These are phyloP conservation scores for Phenganax stokvisi DNA, from an alignment of 92 coral and sea anemone genomes.

Conservation along the genomic window DNA sequence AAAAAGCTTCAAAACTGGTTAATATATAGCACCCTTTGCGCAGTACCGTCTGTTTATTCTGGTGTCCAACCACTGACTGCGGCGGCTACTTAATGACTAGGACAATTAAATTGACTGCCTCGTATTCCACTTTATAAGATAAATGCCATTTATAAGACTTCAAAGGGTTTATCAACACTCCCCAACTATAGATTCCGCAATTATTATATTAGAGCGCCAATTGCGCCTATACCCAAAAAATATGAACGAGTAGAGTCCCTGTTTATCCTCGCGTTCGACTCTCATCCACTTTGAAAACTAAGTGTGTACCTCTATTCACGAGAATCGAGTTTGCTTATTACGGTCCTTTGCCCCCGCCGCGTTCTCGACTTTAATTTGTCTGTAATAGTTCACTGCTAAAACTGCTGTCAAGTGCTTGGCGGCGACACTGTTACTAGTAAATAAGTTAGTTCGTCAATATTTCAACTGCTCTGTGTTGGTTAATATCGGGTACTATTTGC, in stretches of 20 bases:
- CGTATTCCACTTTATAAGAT: constrained; percentile 18
- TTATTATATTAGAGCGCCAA: background rate
- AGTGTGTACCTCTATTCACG: background rate
- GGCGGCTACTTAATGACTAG: background rate
- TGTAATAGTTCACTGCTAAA: background rate
- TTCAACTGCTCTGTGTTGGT: constrained; percentile 24
- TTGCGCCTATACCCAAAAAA: background rate
- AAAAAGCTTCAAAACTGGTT: background rate
- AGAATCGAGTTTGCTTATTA: constrained; percentile 5
- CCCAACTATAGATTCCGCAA: background rate
- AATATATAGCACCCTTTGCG: background rate
- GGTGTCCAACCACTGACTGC: background rate
- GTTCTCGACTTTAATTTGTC: background rate
- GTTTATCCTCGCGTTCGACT: background rate
- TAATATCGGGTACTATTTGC: constrained; percentile 1
- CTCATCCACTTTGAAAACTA: constrained; percentile 6
- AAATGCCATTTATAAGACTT: constrained; percentile 6
- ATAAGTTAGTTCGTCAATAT: constrained; percentile 15
- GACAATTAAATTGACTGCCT: background rate
- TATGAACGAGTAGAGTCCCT: background rate
- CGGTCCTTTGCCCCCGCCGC: constrained; percentile 14
- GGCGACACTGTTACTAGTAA: constrained; percentile 3
- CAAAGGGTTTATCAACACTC: background rate
- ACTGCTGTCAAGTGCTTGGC: constrained; percentile 12
- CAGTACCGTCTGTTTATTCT: background rate